A percentile compares a stretch with the other conserved stretches of the same genome.
These are phyloP conservation scores for Ptychodera flava DNA, from an alignment of 35 echinoderm and acorn worm species.

Conservation along the genomic window DNA sequence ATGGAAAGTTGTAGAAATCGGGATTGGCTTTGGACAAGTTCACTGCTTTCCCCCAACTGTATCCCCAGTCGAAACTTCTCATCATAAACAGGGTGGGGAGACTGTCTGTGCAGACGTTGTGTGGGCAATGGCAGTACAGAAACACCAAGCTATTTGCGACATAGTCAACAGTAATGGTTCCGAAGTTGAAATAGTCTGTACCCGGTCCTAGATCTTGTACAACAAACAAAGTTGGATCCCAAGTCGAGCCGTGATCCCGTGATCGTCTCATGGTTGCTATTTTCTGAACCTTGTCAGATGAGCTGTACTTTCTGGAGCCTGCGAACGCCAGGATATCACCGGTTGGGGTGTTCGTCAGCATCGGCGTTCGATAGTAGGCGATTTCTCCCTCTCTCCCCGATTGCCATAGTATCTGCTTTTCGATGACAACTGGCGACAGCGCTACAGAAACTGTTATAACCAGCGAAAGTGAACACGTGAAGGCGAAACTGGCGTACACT, in stretches of 20 bases:
- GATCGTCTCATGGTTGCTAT: constrained; percentile 67
- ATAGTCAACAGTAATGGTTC: constrained; percentile 39
- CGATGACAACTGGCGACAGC: constrained; percentile 24
- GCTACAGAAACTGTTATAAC: not conserved
- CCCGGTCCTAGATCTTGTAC: constrained; percentile 39
- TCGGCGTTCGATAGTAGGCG: constrained; percentile 47
- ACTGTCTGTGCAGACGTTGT: constrained; percentile 24
- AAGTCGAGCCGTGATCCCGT: constrained; percentile 27
- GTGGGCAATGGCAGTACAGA: constrained; percentile 65
- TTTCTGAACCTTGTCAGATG: constrained; percentile 57
- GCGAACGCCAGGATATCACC: constrained; percentile 75
- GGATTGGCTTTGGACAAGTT: constrained; percentile 40
- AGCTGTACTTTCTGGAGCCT: constrained; percentile 51
- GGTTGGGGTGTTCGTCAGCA: constrained; percentile 50
- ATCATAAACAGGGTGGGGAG: constrained; percentile 36
- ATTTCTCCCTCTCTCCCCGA: constrained; percentile 28
- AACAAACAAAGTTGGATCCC: constrained; percentile 34
- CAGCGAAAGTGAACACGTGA: not conserved
- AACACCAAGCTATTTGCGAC: constrained; percentile 43
- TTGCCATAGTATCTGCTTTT: constrained; percentile 52
- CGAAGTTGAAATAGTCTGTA: constrained; percentile 68
- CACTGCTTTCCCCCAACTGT: constrained; percentile 54
- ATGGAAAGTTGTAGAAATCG: constrained; percentile 12
- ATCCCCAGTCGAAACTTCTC: constrained; percentile 59
- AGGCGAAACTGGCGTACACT: too few species aligned